Conservation (phyloP, 92 coral and sea anemone species). For the Palythoa heliodiscus region DNA sequence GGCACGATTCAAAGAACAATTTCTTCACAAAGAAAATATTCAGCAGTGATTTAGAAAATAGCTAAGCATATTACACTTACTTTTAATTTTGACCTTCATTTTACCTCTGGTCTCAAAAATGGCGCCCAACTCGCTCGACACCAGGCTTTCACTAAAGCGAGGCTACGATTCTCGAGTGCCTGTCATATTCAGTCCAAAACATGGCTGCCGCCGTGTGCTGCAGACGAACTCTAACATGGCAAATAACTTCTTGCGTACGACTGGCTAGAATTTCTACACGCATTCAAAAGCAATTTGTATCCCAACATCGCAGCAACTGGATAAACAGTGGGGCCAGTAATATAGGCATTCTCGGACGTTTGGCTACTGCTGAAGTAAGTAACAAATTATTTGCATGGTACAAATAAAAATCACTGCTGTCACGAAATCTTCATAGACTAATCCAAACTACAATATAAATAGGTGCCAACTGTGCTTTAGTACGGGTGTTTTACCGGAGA, state of each 20-base stretch:
- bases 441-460: no score
- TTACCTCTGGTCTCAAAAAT: constrained; percentile 4
- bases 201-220: constrained; percentile 6
- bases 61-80: not conserved
- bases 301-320: not conserved
- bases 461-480: no score
- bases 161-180: not conserved
- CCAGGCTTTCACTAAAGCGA: constrained; percentile 8
- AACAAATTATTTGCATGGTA: no score
- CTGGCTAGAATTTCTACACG: not conserved
- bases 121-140: constrained; percentile 21
- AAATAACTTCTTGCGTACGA: not conserved
- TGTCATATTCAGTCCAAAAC: not conserved
- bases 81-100: constrained; percentile 33
- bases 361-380: constrained; percentile 7
- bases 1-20: not conserved
- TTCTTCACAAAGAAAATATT: no score
- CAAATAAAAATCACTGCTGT: no score
- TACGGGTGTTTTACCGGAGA: no score
- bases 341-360: not conserved
- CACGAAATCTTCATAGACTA: no score
- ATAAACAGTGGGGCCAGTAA: not conserved
- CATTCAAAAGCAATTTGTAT: not conserved
- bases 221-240: constrained; percentile 2
- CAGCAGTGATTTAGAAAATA: not conserved